Evolutionary conservation across 2,888 invertebrate genomes (phyloP), one percentile per base, ranked within the genome.

Genomic region (Fragum whitleyi): DNA sequence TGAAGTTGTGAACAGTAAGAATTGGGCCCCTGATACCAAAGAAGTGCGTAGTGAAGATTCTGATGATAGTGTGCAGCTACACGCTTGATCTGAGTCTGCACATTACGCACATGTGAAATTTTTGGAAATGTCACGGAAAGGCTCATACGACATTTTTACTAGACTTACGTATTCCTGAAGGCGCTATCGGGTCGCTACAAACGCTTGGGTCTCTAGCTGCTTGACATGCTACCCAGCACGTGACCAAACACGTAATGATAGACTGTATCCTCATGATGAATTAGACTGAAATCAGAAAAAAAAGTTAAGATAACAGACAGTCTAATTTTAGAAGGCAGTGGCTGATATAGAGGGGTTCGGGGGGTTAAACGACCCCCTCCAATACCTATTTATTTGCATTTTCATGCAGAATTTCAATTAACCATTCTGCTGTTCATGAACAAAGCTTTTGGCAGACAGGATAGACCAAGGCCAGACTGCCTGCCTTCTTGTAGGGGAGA

Each of bases 111-210:
- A n/a, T n/a, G n/a, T n/a, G n/a, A n/a, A n/a, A n/a, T n/a, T n/a
- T n/a, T n/a, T n/a, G n/a, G n/a, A n/a, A n/a, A n/a, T n/a, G n/a
- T n/a, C n/a, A n/a, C n/a, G n/a, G n/a, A n/a, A n/a, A n/a, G n/a
- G n/a, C n/a, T n/a, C n/a, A n/a, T n/a, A n/a, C n/a, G n/a, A n/a
- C n/a, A n/a, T n/a, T n/a, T n/a, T n/a, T n/a, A n/a, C n/a, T n/a
- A n/a, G 16, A 32, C 32, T 61, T 32, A 61, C 61, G 61, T 32
- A 29, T 32, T 61, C 61, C 61, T 16, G 61, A 1, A 1, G 61
- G 61, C 0, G 61, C 32, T 32, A 61, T 61, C 16, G 61, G 61
- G 36, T 29, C 57, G 57, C 23, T 57, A 26, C 57, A 57, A 2
- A 57, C 21, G 57, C 14, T 57, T 57, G 57, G 26, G 23, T 57